Evolutionary conservation across 2,113 vertebrate genomes (phyloP), one percentile per base, ranked within the genome.

Genomic region (Rhea pennata): DNA sequence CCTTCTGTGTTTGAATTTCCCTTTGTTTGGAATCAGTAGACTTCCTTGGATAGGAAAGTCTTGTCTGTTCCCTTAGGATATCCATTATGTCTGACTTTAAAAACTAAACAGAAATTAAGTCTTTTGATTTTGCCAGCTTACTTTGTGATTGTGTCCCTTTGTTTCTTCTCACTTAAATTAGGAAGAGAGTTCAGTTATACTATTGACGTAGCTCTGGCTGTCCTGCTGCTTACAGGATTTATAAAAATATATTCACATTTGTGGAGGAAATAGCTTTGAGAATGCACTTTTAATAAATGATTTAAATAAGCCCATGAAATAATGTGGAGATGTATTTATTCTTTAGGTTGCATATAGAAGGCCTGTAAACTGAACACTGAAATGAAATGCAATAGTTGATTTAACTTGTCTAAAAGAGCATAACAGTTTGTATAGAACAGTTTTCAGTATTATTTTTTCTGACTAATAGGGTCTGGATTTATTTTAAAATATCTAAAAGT

Each of bases 1-100:
- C 66, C 87, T 50, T 39, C 46, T 77, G 78, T 80, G 44, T 65
- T 92, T 12, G 13, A 24, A 89, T 89, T 87, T 82, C 59, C 15
- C 76, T 90, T 94, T 96, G 83, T 96, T 86, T 88, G 42, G 70
- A 74, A 81, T 67, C 86, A 61, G 27, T 71, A 51, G 88, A 42
- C 46, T 75, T 88, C 40, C 83, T 64, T 51, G 65, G 65, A 6
- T 84, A 40, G 23, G 62, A 23, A 77, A 90, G 51, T 80, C 51
- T 69, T 84, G 65, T 95, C 88, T 90, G 85, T 61, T 88, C 46
- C 42, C 61, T 56, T 80, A 56, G 75, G 51, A 48, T 27, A 72
- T 58, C 39, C 65, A 71, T 81, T 90, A 20, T 71, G 39, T 44
- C 39, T 29, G 51, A 81, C 20, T 92, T 81, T 6, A 46, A 66